Evolutionary conservation across 2,888 invertebrate genomes (phyloP).

Genomic region (Malthinus flaveolus): DNA sequence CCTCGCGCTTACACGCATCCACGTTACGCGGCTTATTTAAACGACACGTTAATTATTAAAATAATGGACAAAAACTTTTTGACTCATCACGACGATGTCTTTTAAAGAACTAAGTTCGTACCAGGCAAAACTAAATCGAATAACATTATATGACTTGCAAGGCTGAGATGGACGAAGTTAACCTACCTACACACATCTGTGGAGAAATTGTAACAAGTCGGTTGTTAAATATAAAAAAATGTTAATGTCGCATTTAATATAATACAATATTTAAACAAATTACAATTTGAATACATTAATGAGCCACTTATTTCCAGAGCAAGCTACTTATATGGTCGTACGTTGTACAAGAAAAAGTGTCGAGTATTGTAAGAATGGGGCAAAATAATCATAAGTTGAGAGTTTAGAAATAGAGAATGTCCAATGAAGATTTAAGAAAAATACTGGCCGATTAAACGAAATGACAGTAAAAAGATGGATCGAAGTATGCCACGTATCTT

Average conservation of each 20-base stretch:
- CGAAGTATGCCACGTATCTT: constrained; percentile 20
- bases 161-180: constrained; percentile 37
- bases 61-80: constrained; percentile 26
- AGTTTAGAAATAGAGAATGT: neutral
- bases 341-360: neutral
- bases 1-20: too few relatives aligned
- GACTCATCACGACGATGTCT: constrained; percentile 43
- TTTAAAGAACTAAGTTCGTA: constrained; percentile 46
- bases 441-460: neutral
- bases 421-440: neutral
- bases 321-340: neutral
- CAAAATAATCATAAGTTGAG: neutral
- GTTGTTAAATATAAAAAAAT: neutral
- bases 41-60: neutral
- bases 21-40: too few relatives aligned
- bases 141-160: constrained; percentile 41
- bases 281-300: neutral
- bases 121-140: constrained; percentile 45
- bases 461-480: constrained; percentile 8
- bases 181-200: constrained; percentile 43
- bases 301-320: neutral
- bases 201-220: constrained; percentile 27
- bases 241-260: too few relatives aligned
- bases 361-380: neutral
- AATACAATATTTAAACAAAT: too few relatives aligned